phyloP scores from a whole-genome alignment of 2,797 vertebrate genomes.

The Sebastiscus albofasciatus region DNA sequence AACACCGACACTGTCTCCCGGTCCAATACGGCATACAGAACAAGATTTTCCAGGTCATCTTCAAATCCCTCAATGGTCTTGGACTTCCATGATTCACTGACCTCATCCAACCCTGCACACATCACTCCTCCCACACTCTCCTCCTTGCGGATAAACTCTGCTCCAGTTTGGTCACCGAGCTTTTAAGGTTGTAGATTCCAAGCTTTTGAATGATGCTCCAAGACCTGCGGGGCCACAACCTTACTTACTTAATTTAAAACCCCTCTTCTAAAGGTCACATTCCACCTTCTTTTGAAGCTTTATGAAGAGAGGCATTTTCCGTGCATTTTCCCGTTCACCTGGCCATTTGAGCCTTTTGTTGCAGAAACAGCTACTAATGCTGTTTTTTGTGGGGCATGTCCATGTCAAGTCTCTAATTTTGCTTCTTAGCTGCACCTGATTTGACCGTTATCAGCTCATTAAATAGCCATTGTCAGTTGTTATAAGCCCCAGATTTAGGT shows the following conservation, averaged over 20 bases:
- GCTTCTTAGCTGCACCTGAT: not conserved
- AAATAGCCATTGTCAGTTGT: too few relatives aligned
- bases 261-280: not conserved
- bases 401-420: not conserved
- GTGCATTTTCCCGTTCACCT: not conserved
- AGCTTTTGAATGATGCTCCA: not conserved
- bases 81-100: conserved; percentile 14
- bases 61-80: not conserved
- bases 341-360: not conserved
- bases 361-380: not conserved
- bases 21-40: not conserved
- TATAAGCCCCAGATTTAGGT: too few relatives aligned
- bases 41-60: conserved; percentile 1
- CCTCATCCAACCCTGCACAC: conserved; percentile 9
- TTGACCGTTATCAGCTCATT: too few relatives aligned
- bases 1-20: not conserved
- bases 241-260: not conserved
- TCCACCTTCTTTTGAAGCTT: not conserved
- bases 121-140: not conserved
- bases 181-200: not conserved
- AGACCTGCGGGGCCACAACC: not conserved
- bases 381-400: not conserved
- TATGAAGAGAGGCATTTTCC: not conserved
- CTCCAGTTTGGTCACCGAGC: not conserved
- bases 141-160: conserved; percentile 13